Evolutionary conservation across 2,888 invertebrate genomes (phyloP).

Genomic region (Mimumesa dahlbomi): DNA sequence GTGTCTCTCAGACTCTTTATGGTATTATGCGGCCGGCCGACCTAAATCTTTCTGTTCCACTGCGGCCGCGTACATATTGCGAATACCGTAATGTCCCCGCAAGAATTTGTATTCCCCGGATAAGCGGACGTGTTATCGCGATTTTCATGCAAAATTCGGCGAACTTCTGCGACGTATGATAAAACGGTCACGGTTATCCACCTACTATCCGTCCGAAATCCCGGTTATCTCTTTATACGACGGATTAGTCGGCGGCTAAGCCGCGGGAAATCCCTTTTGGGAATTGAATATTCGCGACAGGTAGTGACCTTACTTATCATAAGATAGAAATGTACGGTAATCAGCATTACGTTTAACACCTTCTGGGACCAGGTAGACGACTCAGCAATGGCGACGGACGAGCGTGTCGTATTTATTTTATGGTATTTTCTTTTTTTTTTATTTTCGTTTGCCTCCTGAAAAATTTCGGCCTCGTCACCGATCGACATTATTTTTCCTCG

Average conservation of each 20-base stretch:
- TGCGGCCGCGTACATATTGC: conserved; percentile 15
- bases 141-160: conserved; percentile 28
- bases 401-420: conserved; percentile 22
- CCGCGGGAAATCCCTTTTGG: background rate
- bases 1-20: no score
- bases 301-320: background rate
- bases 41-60: conserved; percentile 39
- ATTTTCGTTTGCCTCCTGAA: conserved; percentile 17
- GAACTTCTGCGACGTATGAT: conserved; percentile 16
- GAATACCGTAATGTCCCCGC: conserved; percentile 12
- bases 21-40: conserved; percentile 19
- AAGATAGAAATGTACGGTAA: background rate
- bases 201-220: no score
- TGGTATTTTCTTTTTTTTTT: background rate
- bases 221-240: background rate
- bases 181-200: background rate
- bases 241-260: background rate
- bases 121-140: background rate
- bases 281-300: background rate
- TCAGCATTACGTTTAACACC: background rate
- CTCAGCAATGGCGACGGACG: conserved; percentile 41
- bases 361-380: background rate
- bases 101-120: conserved; percentile 10
- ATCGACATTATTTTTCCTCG: conserved; percentile 30
- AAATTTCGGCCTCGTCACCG: conserved; percentile 25